These are phyloP conservation scores for Amorpha juglandis DNA, from an alignment of 2,888 invertebrate genomes.

Conservation along the genomic window DNA sequence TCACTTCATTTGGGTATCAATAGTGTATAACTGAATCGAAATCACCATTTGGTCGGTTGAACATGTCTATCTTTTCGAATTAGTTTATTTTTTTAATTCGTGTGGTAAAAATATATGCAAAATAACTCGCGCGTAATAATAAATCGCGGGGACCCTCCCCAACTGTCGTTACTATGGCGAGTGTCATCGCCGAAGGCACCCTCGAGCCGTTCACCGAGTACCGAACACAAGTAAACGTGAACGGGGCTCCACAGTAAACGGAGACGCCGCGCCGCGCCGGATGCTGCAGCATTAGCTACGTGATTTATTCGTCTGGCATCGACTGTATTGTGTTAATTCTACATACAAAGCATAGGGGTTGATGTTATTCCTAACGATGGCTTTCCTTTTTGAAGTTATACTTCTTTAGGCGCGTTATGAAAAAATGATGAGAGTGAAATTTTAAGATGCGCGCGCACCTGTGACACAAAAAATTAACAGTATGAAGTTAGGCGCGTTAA, in stretches of 20 bases:
- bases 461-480: too few species aligned
- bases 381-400: constrained; percentile 44
- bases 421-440: too few species aligned
- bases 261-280: constrained; percentile 61
- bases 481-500: too few species aligned
- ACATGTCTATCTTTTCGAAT: too few species aligned
- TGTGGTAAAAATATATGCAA: constrained; percentile 34
- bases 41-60: too few species aligned
- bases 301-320: constrained; percentile 82
- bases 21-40: too few species aligned
- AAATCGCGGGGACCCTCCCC: constrained; percentile 68
- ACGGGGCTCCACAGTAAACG: constrained; percentile 58
- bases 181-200: constrained; percentile 27
- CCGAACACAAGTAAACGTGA: constrained; percentile 61
- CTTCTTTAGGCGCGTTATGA: too few species aligned
- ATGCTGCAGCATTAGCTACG: constrained; percentile 75
- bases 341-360: constrained; percentile 67
- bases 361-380: constrained; percentile 44
- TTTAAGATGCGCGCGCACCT: too few species aligned
- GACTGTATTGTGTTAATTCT: constrained; percentile 69
- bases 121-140: constrained; percentile 70
- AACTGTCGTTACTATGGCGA: constrained; percentile 54
- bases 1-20: too few species aligned
- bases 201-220: constrained; percentile 33
- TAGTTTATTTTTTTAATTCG: not conserved